Conservation (phyloP, 1,140 invertebrate species). For the Cydia pomonella region DNA sequence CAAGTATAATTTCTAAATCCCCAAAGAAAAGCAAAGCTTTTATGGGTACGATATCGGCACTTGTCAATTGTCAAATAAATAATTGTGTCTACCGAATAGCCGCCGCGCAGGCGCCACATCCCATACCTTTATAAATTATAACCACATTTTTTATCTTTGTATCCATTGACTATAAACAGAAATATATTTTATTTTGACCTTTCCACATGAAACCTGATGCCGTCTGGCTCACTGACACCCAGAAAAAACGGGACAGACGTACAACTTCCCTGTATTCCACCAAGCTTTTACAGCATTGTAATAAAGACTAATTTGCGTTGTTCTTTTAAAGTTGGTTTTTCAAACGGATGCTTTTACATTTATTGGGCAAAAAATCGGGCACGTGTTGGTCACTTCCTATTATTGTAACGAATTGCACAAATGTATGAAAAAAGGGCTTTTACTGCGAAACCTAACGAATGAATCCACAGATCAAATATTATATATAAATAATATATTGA, state of each 20-base stretch:
- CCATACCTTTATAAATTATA: background rate
- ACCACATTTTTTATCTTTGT: conserved; percentile 3
- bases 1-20: no score
- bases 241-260: background rate
- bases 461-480: background rate
- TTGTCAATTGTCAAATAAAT: background rate
- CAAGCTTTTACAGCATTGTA: background rate
- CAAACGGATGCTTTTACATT: conserved; percentile 13
- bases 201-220: conserved; percentile 2
- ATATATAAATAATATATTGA: no score
- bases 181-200: conserved; percentile 14
- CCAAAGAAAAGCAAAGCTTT: no score
- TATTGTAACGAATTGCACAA: conserved; percentile 2
- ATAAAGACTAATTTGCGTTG: background rate
- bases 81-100: background rate
- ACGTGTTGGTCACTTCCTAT: conserved; percentile 18
- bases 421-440: background rate
- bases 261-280: background rate
- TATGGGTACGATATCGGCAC: no score
- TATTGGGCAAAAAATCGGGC: background rate
- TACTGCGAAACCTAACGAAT: background rate
- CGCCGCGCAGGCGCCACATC: background rate
- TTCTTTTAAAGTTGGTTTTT: background rate
- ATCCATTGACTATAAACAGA: conserved; percentile 1
- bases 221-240: conserved; percentile 11